Conservation (phyloP, 1,140 invertebrate genomes). For the Leptonema lineaticorne region DNA sequence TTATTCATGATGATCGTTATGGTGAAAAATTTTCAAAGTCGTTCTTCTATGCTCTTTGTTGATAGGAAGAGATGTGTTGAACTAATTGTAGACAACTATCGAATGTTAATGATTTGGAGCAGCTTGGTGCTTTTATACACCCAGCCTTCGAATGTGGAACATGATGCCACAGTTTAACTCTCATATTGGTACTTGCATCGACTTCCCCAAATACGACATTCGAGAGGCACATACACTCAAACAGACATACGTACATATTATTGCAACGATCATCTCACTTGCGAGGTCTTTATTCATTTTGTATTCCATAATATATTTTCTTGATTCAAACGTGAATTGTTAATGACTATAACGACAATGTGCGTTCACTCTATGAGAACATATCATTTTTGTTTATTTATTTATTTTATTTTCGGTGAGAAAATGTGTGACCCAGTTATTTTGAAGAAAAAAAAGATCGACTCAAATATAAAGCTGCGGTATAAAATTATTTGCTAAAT, state of each 20-base stretch:
- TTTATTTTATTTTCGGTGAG: too few species aligned
- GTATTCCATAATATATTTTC: too few species aligned
- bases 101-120: constrained; percentile 44
- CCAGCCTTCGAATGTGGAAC: constrained; percentile 38
- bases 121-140: constrained; percentile 39
- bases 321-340: too few species aligned
- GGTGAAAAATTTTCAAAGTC: not conserved
- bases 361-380: too few species aligned
- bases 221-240: constrained; percentile 17
- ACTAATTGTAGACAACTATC: constrained; percentile 40
- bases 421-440: too few species aligned
- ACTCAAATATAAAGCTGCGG: too few species aligned
- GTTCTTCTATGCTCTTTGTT: not conserved
- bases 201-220: constrained; percentile 38
- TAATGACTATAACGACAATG: too few species aligned
- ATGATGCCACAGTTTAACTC: constrained; percentile 27
- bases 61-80: constrained; percentile 35
- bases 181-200: constrained; percentile 25
- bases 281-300: constrained; percentile 32
- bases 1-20: constrained; percentile 32
- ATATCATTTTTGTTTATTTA: too few species aligned
- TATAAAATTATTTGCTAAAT: too few species aligned
- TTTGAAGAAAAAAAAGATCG: too few species aligned
- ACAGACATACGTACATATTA: too few species aligned
- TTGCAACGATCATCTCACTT: constrained; percentile 32